These are phyloP conservation scores for Orthonychiurus folsomi DNA, from an alignment of 2,888 invertebrate genomes.

Conservation along the genomic window DNA sequence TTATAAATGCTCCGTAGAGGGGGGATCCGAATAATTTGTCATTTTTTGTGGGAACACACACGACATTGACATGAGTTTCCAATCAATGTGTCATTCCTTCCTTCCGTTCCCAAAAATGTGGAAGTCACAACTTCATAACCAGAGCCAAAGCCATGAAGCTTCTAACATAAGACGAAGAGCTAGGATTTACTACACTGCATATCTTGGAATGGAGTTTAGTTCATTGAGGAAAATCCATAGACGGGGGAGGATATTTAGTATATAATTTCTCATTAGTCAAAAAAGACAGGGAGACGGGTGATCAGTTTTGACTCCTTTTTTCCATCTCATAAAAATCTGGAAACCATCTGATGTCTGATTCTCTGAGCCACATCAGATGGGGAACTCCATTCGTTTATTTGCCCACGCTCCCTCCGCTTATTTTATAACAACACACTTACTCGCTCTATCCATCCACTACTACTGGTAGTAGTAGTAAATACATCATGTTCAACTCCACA, in stretches of 20 bases:
- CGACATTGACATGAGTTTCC: slow-evolving; percentile 37
- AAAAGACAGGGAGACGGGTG: too few relatives aligned
- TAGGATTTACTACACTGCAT: too few relatives aligned
- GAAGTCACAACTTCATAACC: not conserved
- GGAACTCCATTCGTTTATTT: not conserved
- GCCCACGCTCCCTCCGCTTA: not conserved
- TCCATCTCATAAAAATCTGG: not conserved
- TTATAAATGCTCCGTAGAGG: slow-evolving; percentile 27
- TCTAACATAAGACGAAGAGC: not conserved
- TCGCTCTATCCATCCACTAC: too few relatives aligned
- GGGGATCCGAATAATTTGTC: slow-evolving; percentile 39
- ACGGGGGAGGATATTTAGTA: too few relatives aligned
- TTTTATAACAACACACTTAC: not conserved
- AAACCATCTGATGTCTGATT: not conserved
- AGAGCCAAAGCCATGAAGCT: not conserved
- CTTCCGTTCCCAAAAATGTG: not conserved
- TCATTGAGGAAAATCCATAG: too few relatives aligned
- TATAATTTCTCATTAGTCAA: not conserved
- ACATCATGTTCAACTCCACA: too few relatives aligned
- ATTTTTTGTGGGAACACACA: slow-evolving; percentile 37
- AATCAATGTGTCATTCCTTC: not conserved
- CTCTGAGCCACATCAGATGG: not conserved
- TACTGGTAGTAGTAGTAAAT: too few relatives aligned
- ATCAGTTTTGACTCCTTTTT: not conserved
- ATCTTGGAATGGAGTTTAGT: too few relatives aligned